Conservation (phyloP, 2,888 invertebrate species). For the Phengaris arion region DNA sequence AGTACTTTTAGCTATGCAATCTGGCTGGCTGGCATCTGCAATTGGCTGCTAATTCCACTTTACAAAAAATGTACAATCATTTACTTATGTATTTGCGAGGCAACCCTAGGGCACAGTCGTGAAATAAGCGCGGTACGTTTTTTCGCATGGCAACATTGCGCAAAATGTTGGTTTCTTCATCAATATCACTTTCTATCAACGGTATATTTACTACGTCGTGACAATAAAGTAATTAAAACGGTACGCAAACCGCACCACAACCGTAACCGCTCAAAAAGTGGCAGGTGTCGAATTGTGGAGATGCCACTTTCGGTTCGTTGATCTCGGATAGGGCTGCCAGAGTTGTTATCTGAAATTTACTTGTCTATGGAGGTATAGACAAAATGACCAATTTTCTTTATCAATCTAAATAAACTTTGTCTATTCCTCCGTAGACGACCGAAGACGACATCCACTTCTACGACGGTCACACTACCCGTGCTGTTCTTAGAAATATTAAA, state of each 20-base stretch:
- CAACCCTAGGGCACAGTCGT: neutral
- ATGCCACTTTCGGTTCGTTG: constrained; percentile 47
- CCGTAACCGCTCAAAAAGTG: constrained; percentile 63
- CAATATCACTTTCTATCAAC: constrained; percentile 71
- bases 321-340: constrained; percentile 43
- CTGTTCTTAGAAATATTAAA: no score
- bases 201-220: constrained; percentile 68
- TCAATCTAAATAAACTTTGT: no score
- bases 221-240: constrained; percentile 77
- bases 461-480: no score
- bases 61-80: no score
- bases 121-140: neutral
- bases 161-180: constrained; percentile 30
- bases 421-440: no score
- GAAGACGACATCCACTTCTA: no score
- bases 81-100: neutral
- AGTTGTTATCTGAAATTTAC: constrained; percentile 32
- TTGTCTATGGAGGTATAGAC: no score
- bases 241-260: constrained; percentile 60
- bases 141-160: constrained; percentile 26
- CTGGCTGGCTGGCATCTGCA: no score
- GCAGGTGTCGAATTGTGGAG: constrained; percentile 57
- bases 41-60: no score
- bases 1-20: no score
- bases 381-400: no score